Base-by-base conservation (phyloP, 2,113 vertebrate genomes). In the human region DNA sequence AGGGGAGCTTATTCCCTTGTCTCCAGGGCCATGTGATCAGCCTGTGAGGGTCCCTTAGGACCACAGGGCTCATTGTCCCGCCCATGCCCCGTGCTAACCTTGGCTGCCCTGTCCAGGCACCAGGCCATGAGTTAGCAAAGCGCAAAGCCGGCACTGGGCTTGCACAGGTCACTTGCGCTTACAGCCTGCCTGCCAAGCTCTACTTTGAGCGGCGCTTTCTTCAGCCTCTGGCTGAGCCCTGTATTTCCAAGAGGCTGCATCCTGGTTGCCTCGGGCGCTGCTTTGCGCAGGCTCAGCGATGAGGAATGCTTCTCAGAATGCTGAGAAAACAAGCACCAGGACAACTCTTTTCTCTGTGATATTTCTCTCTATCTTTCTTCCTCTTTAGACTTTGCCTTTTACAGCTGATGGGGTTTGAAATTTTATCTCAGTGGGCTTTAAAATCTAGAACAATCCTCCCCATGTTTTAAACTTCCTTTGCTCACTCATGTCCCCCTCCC, bases 371-470 rank as follows among this genome's bases (percentile, higher is more conserved):
- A n/a, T n/a, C 75, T 66, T 48, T 17, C 20, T 0, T 66, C 38
- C 22, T 50, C 76, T 88, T 82, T 38, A 93, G 45, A 93, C 5
- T 23, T 80, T 75, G 66, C 30, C 32, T 48, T 76, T 57, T 68
- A 35, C 32, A 8, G 14, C 57, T 59, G 84, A 38, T 25, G 35
- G 17, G 30, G n/a, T 89, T 57, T 68, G 57, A 83, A 52, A n/a
- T 86, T 40, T 73, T 84, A 35, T 87, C 82, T 92, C 88, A 79
- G 64, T 87, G 75, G 43, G n/a, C 11, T 72, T 61, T 59, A 87
- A 95, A 87, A 87, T 7, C 90, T n/a, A 45, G n/a, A n/a, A 92
- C 32, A 55, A 38, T 27, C 43, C 30, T 82, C 48, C n/a, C 22
- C 25, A 2, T 3, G 5, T 55, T 87, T 88, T 75, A 66, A 79